Evolutionary conservation across 1,140 invertebrate genomes (phyloP), one percentile per base, ranked within the genome.

Genomic region (Orchestia grillus): DNA sequence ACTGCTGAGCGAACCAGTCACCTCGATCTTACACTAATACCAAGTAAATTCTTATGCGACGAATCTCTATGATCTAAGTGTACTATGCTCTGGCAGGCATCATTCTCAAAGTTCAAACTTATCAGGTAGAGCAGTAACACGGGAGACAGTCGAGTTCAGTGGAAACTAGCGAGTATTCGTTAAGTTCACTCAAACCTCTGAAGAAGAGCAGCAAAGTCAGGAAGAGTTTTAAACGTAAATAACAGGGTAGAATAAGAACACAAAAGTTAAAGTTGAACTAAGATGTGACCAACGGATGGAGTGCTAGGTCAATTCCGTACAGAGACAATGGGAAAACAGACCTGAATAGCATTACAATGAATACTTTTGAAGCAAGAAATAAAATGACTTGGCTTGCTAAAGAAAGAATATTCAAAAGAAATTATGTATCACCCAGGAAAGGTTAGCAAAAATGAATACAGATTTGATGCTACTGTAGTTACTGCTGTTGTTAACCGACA

Each of bases 11-110:
- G 45, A 94, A 94, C 92, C 92, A 94, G 92, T 40, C 44, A n/a
- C 40, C 92, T 45, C n/a, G n/a, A n/a, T n/a, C 88, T 94, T 45
- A 44, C 92, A 47, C 92, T 94, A 94, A 94, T 94, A 94, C 92
- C 41, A 94, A 94, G 92, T 6, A 94, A 94, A 45, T 47, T 94
- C 92, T 94, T 94, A 94, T 23, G 92, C 92, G 92, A 94, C 43
- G 44, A 94, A 94, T 94, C 40, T 94, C 92, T 94, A 94, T 94
- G 92, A 94, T 94, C 92, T 94, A 94, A 8, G 92, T 94, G 92
- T 94, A 94, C 92, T 94, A 94, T 94, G 92, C 43, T 47, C 15
- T 94, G 92, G 92, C 92, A 94, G 92, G 92, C 92, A 94, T 94
- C 92, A 94, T 94, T 94, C 92, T 94, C 92, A 47, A 91, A 94